A percentile compares a stretch with the other conserved stretches of the same genome.
Conservation (phyloP, 2,113 vertebrate species). For the Chiloscyllium plagiosum region DNA sequence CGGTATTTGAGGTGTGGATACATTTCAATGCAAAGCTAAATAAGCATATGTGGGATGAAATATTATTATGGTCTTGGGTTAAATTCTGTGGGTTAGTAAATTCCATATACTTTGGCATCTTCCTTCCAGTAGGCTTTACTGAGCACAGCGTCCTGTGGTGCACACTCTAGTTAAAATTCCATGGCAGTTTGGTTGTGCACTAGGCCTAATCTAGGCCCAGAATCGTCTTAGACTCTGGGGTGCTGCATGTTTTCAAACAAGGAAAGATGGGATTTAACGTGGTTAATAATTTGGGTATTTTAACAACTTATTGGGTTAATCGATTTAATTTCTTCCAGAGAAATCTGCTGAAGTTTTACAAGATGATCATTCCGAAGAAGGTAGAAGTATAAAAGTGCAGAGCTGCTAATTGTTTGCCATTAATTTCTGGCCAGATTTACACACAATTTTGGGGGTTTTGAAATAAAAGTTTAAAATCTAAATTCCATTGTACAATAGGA, state of each 20-base stretch:
- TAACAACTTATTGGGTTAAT: neutral
- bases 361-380: conserved; percentile 5
- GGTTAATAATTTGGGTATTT: neutral
- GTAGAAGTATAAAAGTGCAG: neutral
- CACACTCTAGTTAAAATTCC: neutral
- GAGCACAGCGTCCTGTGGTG: neutral
- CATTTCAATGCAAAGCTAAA: neutral
- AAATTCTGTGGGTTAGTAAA: neutral
- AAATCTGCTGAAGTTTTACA: neutral
- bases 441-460: neutral
- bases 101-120: neutral
- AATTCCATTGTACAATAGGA: neutral
- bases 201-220: neutral
- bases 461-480: neutral
- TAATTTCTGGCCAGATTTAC: neutral
- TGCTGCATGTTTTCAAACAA: too few relatives aligned
- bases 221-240: neutral
- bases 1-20: neutral
- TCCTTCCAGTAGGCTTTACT: neutral
- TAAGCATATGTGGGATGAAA: neutral
- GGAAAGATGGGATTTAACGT: too few relatives aligned
- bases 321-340: conserved; percentile 23
- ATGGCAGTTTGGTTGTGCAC: neutral
- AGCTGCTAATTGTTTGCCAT: neutral
- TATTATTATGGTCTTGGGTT: neutral